Conservation (phyloP, 2,888 invertebrate species). For the Phymatocera aterrima region DNA sequence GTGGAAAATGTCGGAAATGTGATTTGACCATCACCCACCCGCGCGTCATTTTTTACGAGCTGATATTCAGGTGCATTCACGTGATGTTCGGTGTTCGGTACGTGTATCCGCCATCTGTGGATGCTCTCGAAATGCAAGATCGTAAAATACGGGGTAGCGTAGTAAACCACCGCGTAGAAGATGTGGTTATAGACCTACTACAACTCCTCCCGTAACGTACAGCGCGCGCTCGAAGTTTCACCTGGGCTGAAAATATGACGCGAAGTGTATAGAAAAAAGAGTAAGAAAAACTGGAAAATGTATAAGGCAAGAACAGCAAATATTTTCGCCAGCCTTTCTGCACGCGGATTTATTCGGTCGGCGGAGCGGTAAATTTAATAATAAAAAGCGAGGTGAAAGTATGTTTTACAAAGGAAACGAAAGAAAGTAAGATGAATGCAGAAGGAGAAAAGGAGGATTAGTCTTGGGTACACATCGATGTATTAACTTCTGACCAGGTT, state of each 20-base stretch:
- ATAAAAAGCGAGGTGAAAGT: too few species aligned
- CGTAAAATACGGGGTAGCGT: slow-evolving; percentile 12
- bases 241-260: not conserved
- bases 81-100: not conserved
- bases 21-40: not conserved
- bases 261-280: not conserved
- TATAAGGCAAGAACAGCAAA: not conserved
- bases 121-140: not conserved
- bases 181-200: slow-evolving; percentile 15
- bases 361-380: not conserved
- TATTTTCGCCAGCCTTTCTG: not conserved
- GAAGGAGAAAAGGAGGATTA: not conserved
- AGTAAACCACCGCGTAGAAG: slow-evolving; percentile 22
- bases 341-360: not conserved
- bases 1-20: not conserved
- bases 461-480: not conserved
- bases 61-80: slow-evolving; percentile 1
- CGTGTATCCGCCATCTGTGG: not conserved
- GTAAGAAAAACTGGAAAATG: not conserved
- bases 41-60: slow-evolving; percentile 1
- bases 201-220: not conserved
- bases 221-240: slow-evolving; percentile 2
- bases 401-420: not conserved
- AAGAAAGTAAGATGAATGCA: not conserved
- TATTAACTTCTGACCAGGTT: not conserved